Evolutionary conservation across 2,113 vertebrate genomes (phyloP).

Genomic region (Andinoacara biseriatus): DNA sequence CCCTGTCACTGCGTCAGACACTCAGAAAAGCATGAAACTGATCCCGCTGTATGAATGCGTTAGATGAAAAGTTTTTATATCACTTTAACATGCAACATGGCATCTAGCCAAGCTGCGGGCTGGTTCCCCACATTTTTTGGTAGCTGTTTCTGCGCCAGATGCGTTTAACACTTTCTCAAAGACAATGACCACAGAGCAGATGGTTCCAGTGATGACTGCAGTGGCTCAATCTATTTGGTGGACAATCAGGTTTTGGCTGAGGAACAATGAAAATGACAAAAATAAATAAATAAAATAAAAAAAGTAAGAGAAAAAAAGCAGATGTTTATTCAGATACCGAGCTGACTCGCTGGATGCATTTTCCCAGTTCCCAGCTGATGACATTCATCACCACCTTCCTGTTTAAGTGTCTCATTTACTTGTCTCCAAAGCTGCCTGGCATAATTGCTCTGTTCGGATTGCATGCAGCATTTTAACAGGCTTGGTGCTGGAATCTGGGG

Average conservation of each 20-base stretch:
- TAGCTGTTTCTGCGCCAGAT: constrained; percentile 39
- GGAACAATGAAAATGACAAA: background rate
- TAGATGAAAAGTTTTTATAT: background rate
- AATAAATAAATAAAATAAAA: background rate
- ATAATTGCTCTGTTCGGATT: constrained; percentile 21
- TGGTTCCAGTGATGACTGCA: background rate
- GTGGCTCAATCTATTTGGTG: background rate
- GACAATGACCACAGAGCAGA: constrained; percentile 5
- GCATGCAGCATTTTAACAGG: constrained; percentile 50
- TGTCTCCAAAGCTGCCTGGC: constrained; percentile 26
- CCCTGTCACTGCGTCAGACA: background rate
- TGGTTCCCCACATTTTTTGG: constrained; percentile 50
- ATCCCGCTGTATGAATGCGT: background rate
- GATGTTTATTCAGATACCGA: constrained; percentile 7
- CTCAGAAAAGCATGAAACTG: background rate
- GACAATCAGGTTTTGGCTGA: background rate
- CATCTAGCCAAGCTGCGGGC: constrained; percentile 42
- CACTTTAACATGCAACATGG: constrained; percentile 40
- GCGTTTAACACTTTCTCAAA: constrained; percentile 5
- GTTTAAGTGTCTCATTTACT: constrained; percentile 31
- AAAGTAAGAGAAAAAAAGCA: background rate
- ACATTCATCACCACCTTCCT: constrained; percentile 18
- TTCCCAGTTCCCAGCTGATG: background rate
- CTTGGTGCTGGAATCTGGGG: constrained; percentile 37
- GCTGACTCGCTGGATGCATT: constrained; percentile 4